Evolutionary conservation across 2,113 vertebrate species (phyloP), one percentile per base, ranked within the genome.

Genomic region (Lota lota): DNA sequence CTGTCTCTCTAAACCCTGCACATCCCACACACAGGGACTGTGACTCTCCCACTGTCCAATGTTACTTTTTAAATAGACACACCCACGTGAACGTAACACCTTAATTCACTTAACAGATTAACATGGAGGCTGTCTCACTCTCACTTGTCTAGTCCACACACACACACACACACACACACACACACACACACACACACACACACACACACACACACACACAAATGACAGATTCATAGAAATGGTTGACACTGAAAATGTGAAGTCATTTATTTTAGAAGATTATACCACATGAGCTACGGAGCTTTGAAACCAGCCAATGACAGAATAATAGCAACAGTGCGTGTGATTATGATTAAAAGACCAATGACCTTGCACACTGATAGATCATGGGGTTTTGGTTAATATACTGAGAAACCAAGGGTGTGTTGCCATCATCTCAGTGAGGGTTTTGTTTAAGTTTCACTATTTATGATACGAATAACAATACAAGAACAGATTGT

Each of bases 101-200:
- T 65, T 83, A 69, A 83, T 78, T 63, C 47, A 66, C 78, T 83
- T 83, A 80, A 64, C 16, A 54, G 70, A 66, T 83, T 80, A 78
- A 69, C 61, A 40, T 14, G 40, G 40, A 47, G 40, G 8, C 40
- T 12, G 10, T 14, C 54, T n/a, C 54, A 53, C 51, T n/a, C 54
- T n/a, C 54, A 56, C 54, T n/a, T 3, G 19, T 21, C 62, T 21
- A 75, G n/a, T n/a, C n/a, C 33, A 73, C 69, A 28, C 65, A 14
- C 67, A 63, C 57, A 56, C 36, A 66, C 59, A 75, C 54, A 64
- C 24, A 65, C 24, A 75, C 33, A 73, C 69, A 28, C 65, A 14
- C 67, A 63, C 57, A 56, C 36, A 66, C 59, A 75, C 54, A 64
- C 24, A 75, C 33, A 73, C 72, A 28, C 64, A 12, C 67, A 63